Evolutionary conservation across 1,140 invertebrate species (phyloP).

Genomic region (Pantala flavescens): DNA sequence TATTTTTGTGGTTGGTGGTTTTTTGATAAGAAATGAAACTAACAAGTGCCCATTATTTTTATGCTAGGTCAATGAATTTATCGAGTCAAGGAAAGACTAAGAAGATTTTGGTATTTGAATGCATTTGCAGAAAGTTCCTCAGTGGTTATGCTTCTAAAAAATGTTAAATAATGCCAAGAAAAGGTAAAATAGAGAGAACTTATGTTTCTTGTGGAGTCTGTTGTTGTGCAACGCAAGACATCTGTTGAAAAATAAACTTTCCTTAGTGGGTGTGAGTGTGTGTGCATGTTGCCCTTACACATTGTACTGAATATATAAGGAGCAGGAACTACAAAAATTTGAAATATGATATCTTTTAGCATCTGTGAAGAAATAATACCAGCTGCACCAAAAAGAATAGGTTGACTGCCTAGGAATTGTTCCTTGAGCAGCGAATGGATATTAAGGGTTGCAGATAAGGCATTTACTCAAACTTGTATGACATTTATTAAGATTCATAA

Average conservation of each 20-base stretch:
- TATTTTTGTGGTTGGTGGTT: constrained; percentile 6
- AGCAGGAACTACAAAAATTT: background rate
- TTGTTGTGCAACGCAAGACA: background rate
- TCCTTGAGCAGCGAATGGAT: too few species aligned
- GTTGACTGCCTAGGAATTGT: too few species aligned
- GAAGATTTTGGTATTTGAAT: background rate
- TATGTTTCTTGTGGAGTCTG: background rate
- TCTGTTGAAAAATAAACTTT: background rate
- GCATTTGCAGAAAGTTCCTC: constrained; percentile 8
- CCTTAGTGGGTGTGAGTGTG: background rate
- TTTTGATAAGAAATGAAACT: constrained; percentile 4
- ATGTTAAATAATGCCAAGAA: background rate
- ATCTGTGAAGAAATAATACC: background rate
- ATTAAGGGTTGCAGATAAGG: background rate
- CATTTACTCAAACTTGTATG: background rate
- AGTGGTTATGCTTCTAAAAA: background rate
- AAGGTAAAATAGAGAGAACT: background rate
- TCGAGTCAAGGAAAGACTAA: background rate
- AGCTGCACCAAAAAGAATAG: too few species aligned
- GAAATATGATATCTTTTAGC: background rate
- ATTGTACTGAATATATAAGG: background rate
- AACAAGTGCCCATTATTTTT: constrained; percentile 10
- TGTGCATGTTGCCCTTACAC: background rate
- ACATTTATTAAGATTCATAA: constrained; percentile 6
- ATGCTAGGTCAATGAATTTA: constrained; percentile 3